phyloP scores from a whole-genome alignment of 2,113 vertebrate genomes.

The Strigops habroptila region DNA sequence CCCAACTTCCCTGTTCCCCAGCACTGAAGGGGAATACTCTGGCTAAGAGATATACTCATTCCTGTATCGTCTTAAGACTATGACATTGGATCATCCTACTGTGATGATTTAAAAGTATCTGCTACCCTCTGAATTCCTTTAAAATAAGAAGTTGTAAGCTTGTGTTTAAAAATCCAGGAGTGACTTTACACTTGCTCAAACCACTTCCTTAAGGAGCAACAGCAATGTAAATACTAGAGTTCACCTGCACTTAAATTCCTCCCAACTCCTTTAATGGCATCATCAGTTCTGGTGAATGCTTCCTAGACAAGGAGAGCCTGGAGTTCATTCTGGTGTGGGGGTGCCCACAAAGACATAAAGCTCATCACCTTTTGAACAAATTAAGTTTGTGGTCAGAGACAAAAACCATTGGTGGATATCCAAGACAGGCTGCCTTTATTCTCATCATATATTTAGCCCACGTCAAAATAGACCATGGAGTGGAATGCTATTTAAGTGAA shows the following conservation, averaged over 20 bases:
- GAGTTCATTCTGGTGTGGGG: not conserved
- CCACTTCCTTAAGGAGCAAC: not conserved
- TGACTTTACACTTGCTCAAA: not conserved
- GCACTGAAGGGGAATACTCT: not conserved
- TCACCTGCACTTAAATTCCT: not conserved
- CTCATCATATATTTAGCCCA: not conserved
- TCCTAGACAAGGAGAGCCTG: not conserved
- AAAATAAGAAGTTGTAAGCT: not conserved
- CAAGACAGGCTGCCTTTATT: not conserved
- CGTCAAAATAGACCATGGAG: not conserved
- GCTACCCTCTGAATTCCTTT: not conserved
- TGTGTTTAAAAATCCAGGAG: not conserved
- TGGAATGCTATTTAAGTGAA: not conserved
- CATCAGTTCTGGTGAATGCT: not conserved
- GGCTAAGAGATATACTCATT: not conserved
- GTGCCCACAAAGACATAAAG: not conserved
- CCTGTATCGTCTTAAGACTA: not conserved
- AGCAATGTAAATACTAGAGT: not conserved
- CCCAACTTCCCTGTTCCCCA: not conserved
- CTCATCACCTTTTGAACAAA: not conserved
- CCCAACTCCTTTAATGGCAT: not conserved
- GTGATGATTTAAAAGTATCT: not conserved
- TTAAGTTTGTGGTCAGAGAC: not conserved
- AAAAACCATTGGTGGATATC: not conserved
- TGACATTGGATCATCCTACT: not conserved